A percentile compares a stretch with the other conserved stretches of the same genome.
These are phyloP conservation scores for Brachypalpus laphriformis DNA, from an alignment of 2,888 invertebrate species.

Conservation along the genomic window DNA sequence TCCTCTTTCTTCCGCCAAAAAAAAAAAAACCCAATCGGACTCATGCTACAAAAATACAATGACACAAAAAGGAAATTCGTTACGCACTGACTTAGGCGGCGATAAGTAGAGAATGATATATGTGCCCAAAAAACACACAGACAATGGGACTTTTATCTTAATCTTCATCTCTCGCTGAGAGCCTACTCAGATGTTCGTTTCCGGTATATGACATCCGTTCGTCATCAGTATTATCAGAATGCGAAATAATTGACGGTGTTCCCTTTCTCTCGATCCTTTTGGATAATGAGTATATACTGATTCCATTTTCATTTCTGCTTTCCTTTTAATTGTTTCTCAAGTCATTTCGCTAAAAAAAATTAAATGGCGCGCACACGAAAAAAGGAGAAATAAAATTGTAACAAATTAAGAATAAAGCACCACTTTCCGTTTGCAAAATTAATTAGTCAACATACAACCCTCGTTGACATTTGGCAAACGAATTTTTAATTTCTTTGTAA, in stretches of 20 bases:
- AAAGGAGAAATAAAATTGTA: neutral
- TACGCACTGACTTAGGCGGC: conserved; percentile 46
- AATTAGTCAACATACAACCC: conserved; percentile 19
- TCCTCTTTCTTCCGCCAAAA: neutral
- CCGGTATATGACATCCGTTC: conserved; percentile 56
- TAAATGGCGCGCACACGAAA: conserved; percentile 12
- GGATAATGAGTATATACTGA: neutral
- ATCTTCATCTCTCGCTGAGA: conserved; percentile 25
- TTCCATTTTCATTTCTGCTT: neutral
- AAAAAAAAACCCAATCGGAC: neutral
- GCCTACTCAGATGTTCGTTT: conserved; percentile 50
- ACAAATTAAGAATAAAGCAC: conserved; percentile 23
- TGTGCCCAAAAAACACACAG: neutral
- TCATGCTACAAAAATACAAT: neutral
- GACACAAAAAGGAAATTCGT: conserved; percentile 47
- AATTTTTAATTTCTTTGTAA: conserved; percentile 42
- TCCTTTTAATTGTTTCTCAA: conserved; percentile 39
- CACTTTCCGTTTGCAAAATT: conserved; percentile 30
- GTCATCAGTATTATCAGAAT: conserved; percentile 55
- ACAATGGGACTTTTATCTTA: conserved; percentile 52
- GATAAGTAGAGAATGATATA: conserved; percentile 37
- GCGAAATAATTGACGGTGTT: conserved; percentile 48
- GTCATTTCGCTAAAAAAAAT: conserved; percentile 10
- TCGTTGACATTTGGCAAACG: conserved; percentile 36
- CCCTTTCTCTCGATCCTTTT: neutral